Percentiles rank a stretch among this genome's conserved stretches.
phyloP scores from a whole-genome alignment of 2,113 vertebrate species.

The Corydoras sp. region DNA sequence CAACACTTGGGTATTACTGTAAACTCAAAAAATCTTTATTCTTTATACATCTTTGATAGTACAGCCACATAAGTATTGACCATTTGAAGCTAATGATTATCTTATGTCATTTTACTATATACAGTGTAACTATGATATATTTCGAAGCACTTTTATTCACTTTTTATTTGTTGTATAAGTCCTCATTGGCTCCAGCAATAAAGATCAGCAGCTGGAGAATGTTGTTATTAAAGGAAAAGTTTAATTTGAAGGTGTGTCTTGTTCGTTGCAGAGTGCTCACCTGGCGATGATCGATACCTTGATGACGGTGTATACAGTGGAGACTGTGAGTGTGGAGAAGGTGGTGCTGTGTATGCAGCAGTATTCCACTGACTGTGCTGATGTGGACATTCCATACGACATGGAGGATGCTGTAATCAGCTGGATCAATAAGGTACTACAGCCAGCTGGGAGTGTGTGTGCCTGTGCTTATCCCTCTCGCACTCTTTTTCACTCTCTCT shows the following conservation, averaged over 20 bases:
- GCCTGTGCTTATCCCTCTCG: no score
- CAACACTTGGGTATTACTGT: background rate
- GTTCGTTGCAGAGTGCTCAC: slow-evolving; percentile 77
- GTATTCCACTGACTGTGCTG: slow-evolving; percentile 76
- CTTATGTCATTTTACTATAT: no score
- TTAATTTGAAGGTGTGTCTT: background rate
- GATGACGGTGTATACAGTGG: slow-evolving; percentile 94
- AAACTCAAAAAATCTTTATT: no score
- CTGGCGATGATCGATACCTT: slow-evolving; percentile 92
- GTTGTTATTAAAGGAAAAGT: background rate
- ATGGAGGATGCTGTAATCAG: slow-evolving; percentile 87
- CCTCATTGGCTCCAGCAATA: background rate
- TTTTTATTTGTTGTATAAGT: no score
- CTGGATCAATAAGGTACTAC: slow-evolving; percentile 93
- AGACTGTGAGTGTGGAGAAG: slow-evolving; percentile 85
- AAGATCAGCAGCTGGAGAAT: background rate
- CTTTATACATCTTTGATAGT: no score
- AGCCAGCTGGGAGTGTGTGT: background rate
- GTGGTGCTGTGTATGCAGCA: slow-evolving; percentile 79
- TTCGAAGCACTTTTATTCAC: no score
- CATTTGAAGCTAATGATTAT: no score
- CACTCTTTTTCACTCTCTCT: no score
- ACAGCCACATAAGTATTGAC: no score
- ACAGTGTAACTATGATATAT: no score
- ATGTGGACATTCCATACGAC: slow-evolving; percentile 83